These are phyloP conservation scores for Parotocinclus haroldoi DNA, from an alignment of 2,797 vertebrate species.

Conservation along the genomic window DNA sequence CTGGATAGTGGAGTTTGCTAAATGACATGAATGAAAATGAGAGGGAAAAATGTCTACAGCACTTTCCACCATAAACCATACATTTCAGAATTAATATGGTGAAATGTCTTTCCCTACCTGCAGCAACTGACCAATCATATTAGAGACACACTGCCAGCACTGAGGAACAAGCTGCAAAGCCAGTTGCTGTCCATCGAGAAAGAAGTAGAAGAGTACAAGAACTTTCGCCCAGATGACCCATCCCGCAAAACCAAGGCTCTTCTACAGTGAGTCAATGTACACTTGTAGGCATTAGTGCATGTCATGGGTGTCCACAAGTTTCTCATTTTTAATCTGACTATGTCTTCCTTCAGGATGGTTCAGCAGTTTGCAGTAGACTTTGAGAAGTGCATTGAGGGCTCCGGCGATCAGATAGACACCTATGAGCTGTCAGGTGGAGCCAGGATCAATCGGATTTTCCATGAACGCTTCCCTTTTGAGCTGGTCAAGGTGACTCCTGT, in stretches of 20 bases:
- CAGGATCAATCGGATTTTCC: conserved; percentile 92
- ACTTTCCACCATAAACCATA: no score
- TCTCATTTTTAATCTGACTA: conserved; percentile 5
- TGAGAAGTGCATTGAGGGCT: conserved; percentile 93
- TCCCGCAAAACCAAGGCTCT: conserved; percentile 94
- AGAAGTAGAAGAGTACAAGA: conserved; percentile 94
- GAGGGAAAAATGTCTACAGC: no score
- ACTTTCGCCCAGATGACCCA: conserved; percentile 89
- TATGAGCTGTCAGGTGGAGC: conserved; percentile 93
- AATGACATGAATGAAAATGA: no score
- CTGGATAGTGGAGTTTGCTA: no score
- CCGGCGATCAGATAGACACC: conserved; percentile 93
- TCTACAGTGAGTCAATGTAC: conserved; percentile 78
- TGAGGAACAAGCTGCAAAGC: conserved; percentile 90
- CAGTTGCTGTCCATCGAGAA: conserved; percentile 96
- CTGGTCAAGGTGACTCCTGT: conserved; percentile 83
- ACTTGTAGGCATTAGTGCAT: not conserved
- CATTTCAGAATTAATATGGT: no score
- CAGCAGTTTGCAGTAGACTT: conserved; percentile 97
- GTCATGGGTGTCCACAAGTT: not conserved
- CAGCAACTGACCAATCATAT: conserved; percentile 98
- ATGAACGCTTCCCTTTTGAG: conserved; percentile 93
- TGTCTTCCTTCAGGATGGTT: conserved; percentile 81
- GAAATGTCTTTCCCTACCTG: not conserved
- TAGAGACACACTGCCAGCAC: conserved; percentile 86